A percentile compares a stretch with the other conserved stretches of the same genome.
Evolutionary conservation across 2,797 vertebrate genomes (phyloP).

Genomic region (Arctocebus calabarensis): DNA sequence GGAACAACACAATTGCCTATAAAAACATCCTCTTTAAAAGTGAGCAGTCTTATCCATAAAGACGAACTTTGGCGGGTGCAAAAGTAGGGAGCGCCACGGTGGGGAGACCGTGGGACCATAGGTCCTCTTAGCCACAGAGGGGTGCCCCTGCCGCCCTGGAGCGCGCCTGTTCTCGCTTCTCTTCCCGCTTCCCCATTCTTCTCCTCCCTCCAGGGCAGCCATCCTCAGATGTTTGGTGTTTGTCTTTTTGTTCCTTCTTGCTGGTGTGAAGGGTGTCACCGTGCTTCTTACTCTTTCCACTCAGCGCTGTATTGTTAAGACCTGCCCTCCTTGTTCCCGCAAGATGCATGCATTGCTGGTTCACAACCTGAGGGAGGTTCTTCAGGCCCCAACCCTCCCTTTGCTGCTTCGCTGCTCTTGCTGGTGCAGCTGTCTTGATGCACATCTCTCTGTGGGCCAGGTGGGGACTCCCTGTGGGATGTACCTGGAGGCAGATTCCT

Average conservation of each 20-base stretch:
- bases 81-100: too few relatives aligned
- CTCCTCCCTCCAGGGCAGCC: not conserved
- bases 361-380: too few relatives aligned
- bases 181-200: not conserved
- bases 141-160: accelerated
- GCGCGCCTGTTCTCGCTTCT: not conserved
- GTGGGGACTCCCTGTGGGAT: not conserved
- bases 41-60: not conserved
- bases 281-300: not conserved
- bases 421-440: not conserved
- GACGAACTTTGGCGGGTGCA: not conserved
- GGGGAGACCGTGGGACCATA: not conserved
- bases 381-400: not conserved
- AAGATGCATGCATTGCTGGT: not conserved
- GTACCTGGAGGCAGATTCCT: not conserved
- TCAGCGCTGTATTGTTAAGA: not conserved
- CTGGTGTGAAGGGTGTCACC: too few relatives aligned
- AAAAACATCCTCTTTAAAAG: not conserved
- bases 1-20: not conserved
- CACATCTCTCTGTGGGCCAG: not conserved
- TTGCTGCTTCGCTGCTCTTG: too few relatives aligned
- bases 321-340: not conserved
- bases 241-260: not conserved
- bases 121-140: too few relatives aligned
- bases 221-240: not conserved